Percentiles rank a stretch among this genome's conserved stretches.
phyloP scores from a whole-genome alignment of 2,888 invertebrate genomes.

The Heliconius erato region DNA sequence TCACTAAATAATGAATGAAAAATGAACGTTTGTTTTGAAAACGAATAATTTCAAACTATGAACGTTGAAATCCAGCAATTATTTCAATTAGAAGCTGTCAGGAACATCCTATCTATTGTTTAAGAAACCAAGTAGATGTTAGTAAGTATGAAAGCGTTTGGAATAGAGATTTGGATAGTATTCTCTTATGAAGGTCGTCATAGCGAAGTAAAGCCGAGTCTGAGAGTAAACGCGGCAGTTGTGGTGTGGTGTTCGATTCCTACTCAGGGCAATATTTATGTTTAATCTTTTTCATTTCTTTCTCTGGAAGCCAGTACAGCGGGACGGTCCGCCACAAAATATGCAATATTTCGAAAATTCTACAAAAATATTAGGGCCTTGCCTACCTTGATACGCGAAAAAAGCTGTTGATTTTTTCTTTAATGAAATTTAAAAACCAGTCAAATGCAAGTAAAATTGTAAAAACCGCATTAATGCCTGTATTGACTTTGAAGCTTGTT shows the following conservation, averaged over 20 bases:
- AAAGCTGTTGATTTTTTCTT: too few species aligned
- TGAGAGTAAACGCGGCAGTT: not conserved
- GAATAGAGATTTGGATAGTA: not conserved
- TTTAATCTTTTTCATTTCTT: not conserved
- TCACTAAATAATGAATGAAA: constrained; percentile 47
- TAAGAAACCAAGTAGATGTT: constrained; percentile 11
- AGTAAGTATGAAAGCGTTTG: not conserved
- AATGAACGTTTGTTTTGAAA: constrained; percentile 40
- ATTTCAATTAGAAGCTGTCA: constrained; percentile 45
- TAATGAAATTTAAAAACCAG: too few species aligned
- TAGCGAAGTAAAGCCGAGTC: not conserved
- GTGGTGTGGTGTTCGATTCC: not conserved
- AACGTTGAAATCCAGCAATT: constrained; percentile 39
- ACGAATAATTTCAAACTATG: constrained; percentile 21
- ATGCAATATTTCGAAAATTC: too few species aligned
- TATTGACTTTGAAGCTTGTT: too few species aligned
- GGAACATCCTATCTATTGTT: constrained; percentile 34
- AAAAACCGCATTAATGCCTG: too few species aligned
- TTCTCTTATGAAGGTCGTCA: not conserved
- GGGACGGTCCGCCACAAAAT: too few species aligned
- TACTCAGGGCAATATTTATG: not conserved
- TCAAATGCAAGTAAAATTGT: too few species aligned
- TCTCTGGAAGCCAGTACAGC: not conserved
- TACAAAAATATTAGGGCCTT: too few species aligned
- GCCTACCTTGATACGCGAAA: too few species aligned